These are phyloP conservation scores for Sphenodon punctatus DNA, from an alignment of 2,797 vertebrate genomes.

Conservation along the genomic window DNA sequence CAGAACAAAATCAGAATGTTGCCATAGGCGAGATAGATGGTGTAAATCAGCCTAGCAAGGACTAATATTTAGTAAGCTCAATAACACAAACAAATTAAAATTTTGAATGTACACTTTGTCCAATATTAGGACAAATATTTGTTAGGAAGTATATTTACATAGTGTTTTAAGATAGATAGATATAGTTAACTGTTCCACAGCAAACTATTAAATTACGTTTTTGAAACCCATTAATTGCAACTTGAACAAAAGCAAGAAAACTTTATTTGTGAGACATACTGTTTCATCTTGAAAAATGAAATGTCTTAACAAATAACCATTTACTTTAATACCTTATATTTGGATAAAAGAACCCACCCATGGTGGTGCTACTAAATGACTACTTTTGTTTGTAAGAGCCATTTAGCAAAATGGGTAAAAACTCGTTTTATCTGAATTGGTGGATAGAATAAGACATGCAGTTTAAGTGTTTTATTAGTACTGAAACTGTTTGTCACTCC, in stretches of 20 bases:
- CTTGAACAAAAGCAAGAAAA: conserved; percentile 53
- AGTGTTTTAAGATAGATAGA: conserved; percentile 63
- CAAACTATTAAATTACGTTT: conserved; percentile 49
- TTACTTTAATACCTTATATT: conserved; percentile 63
- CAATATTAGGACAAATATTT: no score
- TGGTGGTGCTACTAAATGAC: conserved; percentile 57
- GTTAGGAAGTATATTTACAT: conserved; percentile 66
- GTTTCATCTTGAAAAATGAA: conserved; percentile 36
- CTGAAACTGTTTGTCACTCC: conserved; percentile 60
- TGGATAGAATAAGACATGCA: conserved; percentile 63
- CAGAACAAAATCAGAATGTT: conserved; percentile 70
- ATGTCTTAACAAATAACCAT: conserved; percentile 50
- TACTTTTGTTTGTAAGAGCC: conserved; percentile 49
- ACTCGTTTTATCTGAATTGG: conserved; percentile 57
- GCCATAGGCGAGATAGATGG: conserved; percentile 67
- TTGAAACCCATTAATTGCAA: conserved; percentile 45
- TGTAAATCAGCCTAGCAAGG: conserved; percentile 68
- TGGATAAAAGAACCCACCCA: conserved; percentile 58
- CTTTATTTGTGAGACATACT: conserved; percentile 34
- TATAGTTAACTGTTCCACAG: conserved; percentile 52
- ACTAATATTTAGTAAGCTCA: conserved; percentile 79
- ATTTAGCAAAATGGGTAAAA: conserved; percentile 18
- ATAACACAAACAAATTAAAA: conserved; percentile 75
- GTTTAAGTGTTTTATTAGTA: conserved; percentile 55
- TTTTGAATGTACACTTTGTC: conserved; percentile 63